Evolutionary conservation across 2,888 invertebrate species (phyloP).

Genomic region (Caenorhabditis sp.): DNA sequence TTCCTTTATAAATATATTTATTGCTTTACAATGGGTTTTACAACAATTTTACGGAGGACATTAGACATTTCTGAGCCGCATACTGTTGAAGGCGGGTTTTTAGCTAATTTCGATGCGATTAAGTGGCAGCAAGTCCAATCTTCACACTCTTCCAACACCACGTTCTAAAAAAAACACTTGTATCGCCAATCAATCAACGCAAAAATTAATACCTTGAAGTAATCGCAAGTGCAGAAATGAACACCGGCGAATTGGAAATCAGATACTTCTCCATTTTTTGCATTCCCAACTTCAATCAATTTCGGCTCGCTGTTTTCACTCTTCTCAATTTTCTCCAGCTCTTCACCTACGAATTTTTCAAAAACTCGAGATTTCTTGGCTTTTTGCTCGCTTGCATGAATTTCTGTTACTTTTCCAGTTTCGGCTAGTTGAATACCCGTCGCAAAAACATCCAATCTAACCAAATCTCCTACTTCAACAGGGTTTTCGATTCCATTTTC

Average conservation of each 20-base stretch:
- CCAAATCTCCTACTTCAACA: conserved; percentile 6
- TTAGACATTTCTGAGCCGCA: conserved; percentile 11
- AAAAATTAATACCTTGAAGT: conserved; percentile 11
- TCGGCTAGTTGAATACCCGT: conserved; percentile 26
- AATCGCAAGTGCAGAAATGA: conserved; percentile 24
- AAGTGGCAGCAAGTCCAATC: conserved; percentile 28
- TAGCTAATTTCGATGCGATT: conserved; percentile 1
- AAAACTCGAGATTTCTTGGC: conserved; percentile 9
- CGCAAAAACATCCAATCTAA: conserved; percentile 8
- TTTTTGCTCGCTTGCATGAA: background rate
- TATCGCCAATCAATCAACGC: too few relatives aligned
- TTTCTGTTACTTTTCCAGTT: conserved; percentile 12
- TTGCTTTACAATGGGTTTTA: background rate
- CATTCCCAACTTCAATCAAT: conserved; percentile 9
- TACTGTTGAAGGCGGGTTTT: background rate
- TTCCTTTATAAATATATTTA: background rate
- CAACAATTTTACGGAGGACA: conserved; percentile 9
- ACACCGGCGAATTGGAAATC: conserved; percentile 20
- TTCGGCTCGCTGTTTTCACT: background rate
- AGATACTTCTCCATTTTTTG: conserved; percentile 8
- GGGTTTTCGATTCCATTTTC: background rate
- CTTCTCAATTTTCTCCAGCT: background rate
- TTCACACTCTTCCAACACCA: conserved; percentile 11
- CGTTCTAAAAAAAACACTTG: background rate
- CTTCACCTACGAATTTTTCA: conserved; percentile 9